Percentiles rank a stretch among this genome's conserved stretches.
phyloP scores from a whole-genome alignment of 35 echinoderm and acorn worm species.

The Diadema setosum region DNA sequence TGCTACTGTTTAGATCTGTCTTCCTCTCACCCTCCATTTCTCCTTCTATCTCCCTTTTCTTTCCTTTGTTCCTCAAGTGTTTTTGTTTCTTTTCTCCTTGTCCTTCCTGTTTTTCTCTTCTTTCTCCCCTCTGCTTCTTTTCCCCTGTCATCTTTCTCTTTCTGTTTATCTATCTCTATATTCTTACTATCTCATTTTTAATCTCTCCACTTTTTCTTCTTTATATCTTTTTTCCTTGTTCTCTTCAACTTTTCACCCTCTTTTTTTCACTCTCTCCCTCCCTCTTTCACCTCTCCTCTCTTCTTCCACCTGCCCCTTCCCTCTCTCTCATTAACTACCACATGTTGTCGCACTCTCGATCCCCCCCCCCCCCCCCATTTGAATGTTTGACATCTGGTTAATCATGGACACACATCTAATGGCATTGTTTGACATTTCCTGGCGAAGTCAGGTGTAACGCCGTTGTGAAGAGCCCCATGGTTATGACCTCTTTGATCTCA shows the following conservation, averaged over 20 bases:
- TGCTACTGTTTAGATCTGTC: no score
- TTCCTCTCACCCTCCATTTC: no score
- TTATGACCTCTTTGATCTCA: no score
- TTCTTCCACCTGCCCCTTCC: neutral
- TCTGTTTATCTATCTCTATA: no score
- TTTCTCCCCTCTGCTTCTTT: neutral
- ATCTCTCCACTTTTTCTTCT: neutral
- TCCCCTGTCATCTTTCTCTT: no score
- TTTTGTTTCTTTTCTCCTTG: neutral
- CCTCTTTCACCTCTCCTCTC: neutral
- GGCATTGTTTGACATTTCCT: neutral
- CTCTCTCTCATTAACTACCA: neutral
- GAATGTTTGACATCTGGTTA: neutral
- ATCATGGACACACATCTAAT: neutral
- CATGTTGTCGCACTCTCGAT: no score
- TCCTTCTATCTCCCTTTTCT: no score
- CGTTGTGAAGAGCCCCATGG: no score
- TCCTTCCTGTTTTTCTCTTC: neutral
- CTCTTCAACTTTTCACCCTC: no score
- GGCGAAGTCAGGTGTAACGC: neutral
- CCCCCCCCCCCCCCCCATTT: neutral
- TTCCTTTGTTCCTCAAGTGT: neutral
- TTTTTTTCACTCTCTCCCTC: no score
- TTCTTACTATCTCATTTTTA: no score
- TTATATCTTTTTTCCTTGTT: neutral